Percentiles rank a stretch among this genome's conserved stretches.
Evolutionary conservation across 2,113 vertebrate genomes (phyloP).

Genomic region (Triplophysa rosa): DNA sequence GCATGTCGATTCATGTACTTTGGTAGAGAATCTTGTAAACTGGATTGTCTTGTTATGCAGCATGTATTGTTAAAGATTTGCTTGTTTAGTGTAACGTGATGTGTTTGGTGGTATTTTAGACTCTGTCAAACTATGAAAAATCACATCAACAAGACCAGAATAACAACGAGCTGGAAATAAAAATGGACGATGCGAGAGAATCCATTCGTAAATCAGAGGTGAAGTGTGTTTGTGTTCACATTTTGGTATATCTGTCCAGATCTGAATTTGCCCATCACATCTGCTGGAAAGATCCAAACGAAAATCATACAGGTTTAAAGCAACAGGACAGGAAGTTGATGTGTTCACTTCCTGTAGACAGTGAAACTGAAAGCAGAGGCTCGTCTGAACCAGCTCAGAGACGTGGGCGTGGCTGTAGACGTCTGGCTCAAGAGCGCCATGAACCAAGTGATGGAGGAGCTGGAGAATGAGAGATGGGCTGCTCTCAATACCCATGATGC

Average conservation of each 20-base stretch:
- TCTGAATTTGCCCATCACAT: too few relatives aligned
- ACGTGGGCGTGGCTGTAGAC: constrained; percentile 93
- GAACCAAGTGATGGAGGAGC: constrained; percentile 98
- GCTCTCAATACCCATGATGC: constrained; percentile 86
- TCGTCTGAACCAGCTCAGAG: constrained; percentile 88
- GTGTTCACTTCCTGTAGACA: constrained; percentile 72
- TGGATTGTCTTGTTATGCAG: neutral
- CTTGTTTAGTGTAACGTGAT: neutral
- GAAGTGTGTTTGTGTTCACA: constrained; percentile 14
- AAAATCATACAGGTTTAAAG: neutral
- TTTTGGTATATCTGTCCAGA: neutral
- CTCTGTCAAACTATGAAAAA: constrained; percentile 84
- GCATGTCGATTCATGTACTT: neutral
- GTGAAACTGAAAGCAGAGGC: constrained; percentile 95
- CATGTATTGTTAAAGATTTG: neutral
- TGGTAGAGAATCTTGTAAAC: neutral
- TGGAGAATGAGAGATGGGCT: constrained; percentile 95
- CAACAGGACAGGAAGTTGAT: neutral
- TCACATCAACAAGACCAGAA: constrained; percentile 77
- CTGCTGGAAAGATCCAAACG: too few relatives aligned
- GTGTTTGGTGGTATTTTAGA: constrained; percentile 63
- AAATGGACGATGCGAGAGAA: constrained; percentile 87
- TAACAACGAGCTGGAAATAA: constrained; percentile 84
- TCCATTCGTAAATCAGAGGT: constrained; percentile 93
- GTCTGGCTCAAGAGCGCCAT: constrained; percentile 97